These are phyloP conservation scores for Cuniculus paca DNA, from an alignment of 2,797 vertebrate species.

Conservation along the genomic window DNA sequence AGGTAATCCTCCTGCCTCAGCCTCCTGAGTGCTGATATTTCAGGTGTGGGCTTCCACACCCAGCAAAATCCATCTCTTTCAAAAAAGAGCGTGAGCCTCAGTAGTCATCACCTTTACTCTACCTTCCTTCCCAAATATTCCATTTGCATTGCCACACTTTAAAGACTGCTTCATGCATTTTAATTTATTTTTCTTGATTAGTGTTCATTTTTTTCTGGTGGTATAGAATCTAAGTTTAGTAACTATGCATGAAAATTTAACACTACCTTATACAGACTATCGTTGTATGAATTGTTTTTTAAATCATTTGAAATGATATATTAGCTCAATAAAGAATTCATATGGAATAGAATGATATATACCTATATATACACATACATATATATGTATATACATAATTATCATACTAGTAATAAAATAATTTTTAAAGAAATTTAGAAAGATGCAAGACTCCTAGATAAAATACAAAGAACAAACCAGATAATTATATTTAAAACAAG, in stretches of 20 bases:
- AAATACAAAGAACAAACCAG: not conserved
- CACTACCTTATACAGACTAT: not conserved
- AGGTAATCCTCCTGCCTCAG: not conserved
- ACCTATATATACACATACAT: no score
- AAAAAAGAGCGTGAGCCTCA: not conserved
- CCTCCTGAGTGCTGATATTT: not conserved
- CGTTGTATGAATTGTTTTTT: not conserved
- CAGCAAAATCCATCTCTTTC: not conserved
- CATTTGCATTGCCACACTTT: not conserved
- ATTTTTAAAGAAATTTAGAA: not conserved
- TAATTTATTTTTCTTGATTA: not conserved
- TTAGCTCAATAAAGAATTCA: not conserved
- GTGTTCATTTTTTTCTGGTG: not conserved
- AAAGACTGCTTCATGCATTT: not conserved
- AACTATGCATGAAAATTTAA: not conserved
- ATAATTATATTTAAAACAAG: not conserved
- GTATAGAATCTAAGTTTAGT: not conserved
- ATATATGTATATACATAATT: not conserved
- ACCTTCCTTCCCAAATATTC: not conserved
- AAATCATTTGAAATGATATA: not conserved
- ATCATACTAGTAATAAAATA: not conserved
- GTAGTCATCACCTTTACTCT: rapidly evolving
- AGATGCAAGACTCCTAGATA: not conserved
- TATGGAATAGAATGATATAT: not conserved
- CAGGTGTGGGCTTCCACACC: not conserved